phyloP scores from a whole-genome alignment of 2,113 vertebrate genomes.

The Spheniscus mendiculus region DNA sequence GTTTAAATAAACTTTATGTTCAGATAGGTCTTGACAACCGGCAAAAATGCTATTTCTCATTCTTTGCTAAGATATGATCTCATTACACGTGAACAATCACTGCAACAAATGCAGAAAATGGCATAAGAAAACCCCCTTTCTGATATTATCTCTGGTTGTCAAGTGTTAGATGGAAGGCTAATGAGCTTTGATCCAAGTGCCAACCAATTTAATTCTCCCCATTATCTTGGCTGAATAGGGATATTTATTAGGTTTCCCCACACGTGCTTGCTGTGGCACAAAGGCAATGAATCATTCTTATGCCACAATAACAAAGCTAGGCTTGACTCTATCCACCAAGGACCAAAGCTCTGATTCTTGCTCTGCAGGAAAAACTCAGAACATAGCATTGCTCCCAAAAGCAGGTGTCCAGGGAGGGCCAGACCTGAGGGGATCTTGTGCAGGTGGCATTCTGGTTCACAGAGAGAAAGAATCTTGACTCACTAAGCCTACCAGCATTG shows the following conservation, averaged over 20 bases:
- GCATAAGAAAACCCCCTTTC: neutral
- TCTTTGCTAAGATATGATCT: conserved; percentile 29
- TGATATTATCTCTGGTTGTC: conserved; percentile 35
- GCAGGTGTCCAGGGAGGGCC: neutral
- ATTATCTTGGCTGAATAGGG: conserved; percentile 29
- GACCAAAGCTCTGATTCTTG: conserved; percentile 7
- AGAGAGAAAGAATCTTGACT: neutral
- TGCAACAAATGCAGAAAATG: conserved; percentile 12
- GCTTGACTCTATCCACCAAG: neutral
- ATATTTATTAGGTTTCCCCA: conserved; percentile 42
- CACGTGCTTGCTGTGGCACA: neutral
- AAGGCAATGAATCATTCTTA: neutral
- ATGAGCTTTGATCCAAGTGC: conserved; percentile 46
- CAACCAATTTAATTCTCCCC: conserved; percentile 35
- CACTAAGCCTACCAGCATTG: neutral
- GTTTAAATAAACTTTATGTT: conserved; percentile 39
- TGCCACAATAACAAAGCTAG: neutral
- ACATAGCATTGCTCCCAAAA: neutral
- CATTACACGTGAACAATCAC: conserved; percentile 26
- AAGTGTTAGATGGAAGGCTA: conserved; percentile 14
- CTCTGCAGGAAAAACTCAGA: neutral
- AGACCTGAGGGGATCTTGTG: neutral
- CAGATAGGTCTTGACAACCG: conserved; percentile 26
- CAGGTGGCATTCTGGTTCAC: neutral
- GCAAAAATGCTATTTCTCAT: conserved; percentile 40